Percentiles rank a stretch among this genome's conserved stretches.
Conservation (phyloP, 2,888 invertebrate genomes). For the Ceraclea dissimilis region DNA sequence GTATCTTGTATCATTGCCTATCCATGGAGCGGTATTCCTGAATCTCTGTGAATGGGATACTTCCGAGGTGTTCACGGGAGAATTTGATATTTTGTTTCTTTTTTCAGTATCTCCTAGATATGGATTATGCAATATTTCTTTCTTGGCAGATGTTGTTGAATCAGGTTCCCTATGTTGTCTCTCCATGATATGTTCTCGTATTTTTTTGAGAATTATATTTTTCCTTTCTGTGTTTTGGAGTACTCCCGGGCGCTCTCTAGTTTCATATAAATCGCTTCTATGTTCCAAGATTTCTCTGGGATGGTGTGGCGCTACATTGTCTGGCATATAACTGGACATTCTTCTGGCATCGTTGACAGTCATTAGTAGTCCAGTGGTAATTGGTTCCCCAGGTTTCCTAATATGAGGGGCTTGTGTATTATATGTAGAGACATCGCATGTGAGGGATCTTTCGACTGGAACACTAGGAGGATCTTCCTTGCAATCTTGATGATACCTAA, state of each 20-base stretch:
- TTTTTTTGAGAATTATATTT: conserved; percentile 46
- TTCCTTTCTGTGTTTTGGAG: conserved; percentile 35
- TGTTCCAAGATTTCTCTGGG: conserved; percentile 31
- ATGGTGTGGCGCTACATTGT: conserved; percentile 29
- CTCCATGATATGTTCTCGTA: conserved; percentile 48
- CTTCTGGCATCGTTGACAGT: conserved; percentile 36
- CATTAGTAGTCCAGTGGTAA: conserved; percentile 44
- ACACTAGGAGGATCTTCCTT: conserved; percentile 28
- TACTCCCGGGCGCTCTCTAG: not conserved
- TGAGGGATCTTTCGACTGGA: conserved; percentile 20
- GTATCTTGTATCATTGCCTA: not conserved
- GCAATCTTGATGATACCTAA: not conserved
- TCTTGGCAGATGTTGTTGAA: conserved; percentile 1
- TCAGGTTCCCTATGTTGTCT: conserved; percentile 38
- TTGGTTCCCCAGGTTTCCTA: conserved; percentile 28
- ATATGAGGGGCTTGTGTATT: conserved; percentile 26
- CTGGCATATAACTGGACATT: not conserved
- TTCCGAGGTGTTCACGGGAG: not conserved
- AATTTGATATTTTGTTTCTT: not conserved
- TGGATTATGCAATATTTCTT: not conserved
- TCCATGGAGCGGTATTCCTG: not conserved
- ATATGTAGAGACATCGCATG: conserved; percentile 23
- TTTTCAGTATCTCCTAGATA: not conserved
- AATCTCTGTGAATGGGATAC: not conserved
- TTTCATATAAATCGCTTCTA: conserved; percentile 37